Conservation (phyloP, 2,888 invertebrate genomes). For the Euproctis similis region DNA sequence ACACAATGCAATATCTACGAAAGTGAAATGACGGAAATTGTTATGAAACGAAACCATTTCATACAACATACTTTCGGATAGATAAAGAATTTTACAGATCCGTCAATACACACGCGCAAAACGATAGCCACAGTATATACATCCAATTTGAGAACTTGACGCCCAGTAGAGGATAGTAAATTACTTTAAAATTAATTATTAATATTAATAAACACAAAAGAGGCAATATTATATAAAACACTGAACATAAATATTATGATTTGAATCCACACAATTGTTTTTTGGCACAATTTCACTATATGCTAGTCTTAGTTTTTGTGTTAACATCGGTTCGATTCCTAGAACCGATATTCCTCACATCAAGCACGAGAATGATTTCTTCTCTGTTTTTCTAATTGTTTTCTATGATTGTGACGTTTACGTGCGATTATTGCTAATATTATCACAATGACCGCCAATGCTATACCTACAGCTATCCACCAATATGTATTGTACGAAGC, state of each 20-base stretch:
- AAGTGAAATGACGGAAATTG: too few relatives aligned
- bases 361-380: constrained; percentile 62
- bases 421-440: constrained; percentile 63
- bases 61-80: too few relatives aligned
- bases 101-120: too few relatives aligned
- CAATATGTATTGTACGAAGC: constrained; percentile 66
- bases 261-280: constrained; percentile 33
- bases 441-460: constrained; percentile 52
- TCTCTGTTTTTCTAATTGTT: constrained; percentile 63
- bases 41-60: too few relatives aligned
- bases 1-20: too few relatives aligned
- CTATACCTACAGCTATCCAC: constrained; percentile 70
- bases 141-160: too few relatives aligned
- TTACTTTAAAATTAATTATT: too few relatives aligned
- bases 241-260: constrained; percentile 28
- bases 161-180: too few relatives aligned
- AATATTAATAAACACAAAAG: too few relatives aligned
- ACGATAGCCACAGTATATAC: too few relatives aligned
- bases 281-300: constrained; percentile 57
- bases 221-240: constrained; percentile 21
- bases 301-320: constrained; percentile 28
- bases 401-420: constrained; percentile 69
- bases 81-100: too few relatives aligned
- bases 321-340: constrained; percentile 49
- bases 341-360: constrained; percentile 74